Conservation (phyloP, 92 coral and sea anemone species). For the Siderastrea radians region DNA sequence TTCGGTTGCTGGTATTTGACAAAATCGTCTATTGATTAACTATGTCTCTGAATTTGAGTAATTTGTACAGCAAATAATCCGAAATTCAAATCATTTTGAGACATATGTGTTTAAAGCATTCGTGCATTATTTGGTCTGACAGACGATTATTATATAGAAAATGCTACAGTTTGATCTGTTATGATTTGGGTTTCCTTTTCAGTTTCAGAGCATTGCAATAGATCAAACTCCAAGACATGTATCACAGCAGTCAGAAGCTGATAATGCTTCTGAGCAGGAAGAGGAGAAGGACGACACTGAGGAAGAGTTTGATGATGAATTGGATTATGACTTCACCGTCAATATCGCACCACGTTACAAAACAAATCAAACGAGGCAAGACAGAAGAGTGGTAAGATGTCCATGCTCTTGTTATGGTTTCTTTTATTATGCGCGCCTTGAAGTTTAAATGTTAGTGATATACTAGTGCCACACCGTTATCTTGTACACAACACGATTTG, state of each 20-base stretch:
- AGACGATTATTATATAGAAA: neutral
- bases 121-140: too few relatives aligned
- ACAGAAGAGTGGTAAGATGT: conserved; percentile 2
- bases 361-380: neutral
- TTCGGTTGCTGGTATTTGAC: neutral
- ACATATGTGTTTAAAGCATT: too few relatives aligned
- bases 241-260: neutral
- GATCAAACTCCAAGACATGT: neutral
- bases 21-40: neutral
- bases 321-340: neutral
- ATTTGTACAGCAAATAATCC: neutral
- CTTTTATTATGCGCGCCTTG: too few relatives aligned
- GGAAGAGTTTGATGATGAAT: conserved; percentile 15
- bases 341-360: conserved; percentile 8
- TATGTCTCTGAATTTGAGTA: neutral
- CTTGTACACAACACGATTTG: too few relatives aligned
- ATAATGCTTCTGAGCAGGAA: neutral
- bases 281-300: conserved; percentile 11
- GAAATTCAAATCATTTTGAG: too few relatives aligned
- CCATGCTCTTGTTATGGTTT: neutral
- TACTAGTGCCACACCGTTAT: too few relatives aligned
- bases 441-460: too few relatives aligned
- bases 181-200: neutral
- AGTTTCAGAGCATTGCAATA: conserved; percentile 11
- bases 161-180: neutral